phyloP scores from a whole-genome alignment of 2,797 vertebrate species.

The Bothrops alternatus region DNA sequence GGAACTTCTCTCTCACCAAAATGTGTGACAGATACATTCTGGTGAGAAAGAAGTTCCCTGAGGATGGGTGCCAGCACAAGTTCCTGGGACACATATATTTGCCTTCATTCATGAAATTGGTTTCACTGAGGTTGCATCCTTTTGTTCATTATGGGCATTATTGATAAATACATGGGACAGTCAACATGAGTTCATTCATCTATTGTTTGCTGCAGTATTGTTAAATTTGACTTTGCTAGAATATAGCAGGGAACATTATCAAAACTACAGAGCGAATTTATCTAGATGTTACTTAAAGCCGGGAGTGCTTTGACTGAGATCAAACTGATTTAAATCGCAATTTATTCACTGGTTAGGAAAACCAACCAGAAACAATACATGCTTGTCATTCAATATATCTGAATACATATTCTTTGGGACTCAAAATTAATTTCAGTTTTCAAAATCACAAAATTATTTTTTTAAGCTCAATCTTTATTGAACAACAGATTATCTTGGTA shows the following conservation, averaged over 20 bases:
- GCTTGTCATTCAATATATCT: neutral
- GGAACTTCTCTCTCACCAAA: neutral
- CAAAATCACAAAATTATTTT: neutral
- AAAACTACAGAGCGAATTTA: neutral
- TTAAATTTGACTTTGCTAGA: neutral
- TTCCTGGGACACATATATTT: no score
- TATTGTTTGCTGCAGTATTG: neutral
- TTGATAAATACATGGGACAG: neutral
- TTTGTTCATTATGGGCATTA: neutral
- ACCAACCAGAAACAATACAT: neutral
- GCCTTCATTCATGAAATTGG: neutral
- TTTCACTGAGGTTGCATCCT: neutral
- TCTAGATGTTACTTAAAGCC: neutral
- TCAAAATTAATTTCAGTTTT: neutral
- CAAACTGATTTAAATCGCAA: neutral
- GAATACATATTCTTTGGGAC: neutral
- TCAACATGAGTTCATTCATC: neutral
- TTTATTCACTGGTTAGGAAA: neutral
- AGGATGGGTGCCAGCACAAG: no score
- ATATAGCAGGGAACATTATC: neutral
- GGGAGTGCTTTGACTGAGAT: neutral
- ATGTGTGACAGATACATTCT: neutral
- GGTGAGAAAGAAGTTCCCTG: no score
- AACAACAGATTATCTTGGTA: neutral
- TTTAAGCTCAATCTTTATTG: neutral